A percentile compares a stretch with the other conserved stretches of the same genome.
Evolutionary conservation across 2,888 invertebrate species (phyloP).

Genomic region (Acleris laterana): DNA sequence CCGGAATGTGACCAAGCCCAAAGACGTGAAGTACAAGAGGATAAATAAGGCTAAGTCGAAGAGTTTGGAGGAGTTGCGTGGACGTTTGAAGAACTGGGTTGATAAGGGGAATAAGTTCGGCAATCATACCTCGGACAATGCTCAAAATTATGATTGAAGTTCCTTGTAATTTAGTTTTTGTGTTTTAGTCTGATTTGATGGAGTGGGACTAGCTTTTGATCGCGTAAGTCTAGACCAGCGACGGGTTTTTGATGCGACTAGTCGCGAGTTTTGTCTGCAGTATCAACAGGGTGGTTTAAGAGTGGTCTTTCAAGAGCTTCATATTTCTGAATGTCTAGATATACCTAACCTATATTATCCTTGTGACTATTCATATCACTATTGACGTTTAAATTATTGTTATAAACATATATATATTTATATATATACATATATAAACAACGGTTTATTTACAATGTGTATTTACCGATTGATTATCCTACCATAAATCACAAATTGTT

Average conservation of each 20-base stretch:
- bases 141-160: constrained; percentile 86
- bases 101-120: constrained; percentile 90
- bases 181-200: neutral
- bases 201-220: neutral
- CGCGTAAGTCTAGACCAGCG: no score
- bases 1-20: constrained; percentile 94
- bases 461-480: no score
- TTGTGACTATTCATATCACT: neutral
- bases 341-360: neutral
- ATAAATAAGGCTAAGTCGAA: constrained; percentile 96
- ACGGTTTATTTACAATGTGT: no score
- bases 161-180: constrained; percentile 51
- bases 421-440: no score
- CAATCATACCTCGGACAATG: constrained; percentile 88
- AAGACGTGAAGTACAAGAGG: constrained; percentile 95
- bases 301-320: neutral
- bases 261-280: neutral
- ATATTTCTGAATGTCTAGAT: neutral
- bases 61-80: constrained; percentile 92
- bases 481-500: no score
- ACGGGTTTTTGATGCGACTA: no score
- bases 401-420: neutral
- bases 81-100: constrained; percentile 93
- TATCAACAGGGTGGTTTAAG: constrained; percentile 1
- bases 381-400: constrained; percentile 1